phyloP scores from a whole-genome alignment of 2,797 vertebrate species.

The Ceryle rudis region DNA sequence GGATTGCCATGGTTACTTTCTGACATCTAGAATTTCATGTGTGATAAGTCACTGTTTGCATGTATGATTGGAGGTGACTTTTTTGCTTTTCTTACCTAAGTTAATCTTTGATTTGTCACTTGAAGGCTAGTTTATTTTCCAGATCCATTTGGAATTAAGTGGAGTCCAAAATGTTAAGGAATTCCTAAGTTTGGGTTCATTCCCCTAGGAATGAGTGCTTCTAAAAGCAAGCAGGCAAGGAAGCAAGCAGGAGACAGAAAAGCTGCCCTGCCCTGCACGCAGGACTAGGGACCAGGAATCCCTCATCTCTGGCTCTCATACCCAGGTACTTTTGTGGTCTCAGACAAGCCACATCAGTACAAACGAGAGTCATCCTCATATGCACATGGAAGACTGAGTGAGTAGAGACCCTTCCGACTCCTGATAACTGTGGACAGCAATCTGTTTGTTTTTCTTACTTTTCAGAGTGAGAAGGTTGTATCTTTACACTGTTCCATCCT shows the following conservation, averaged over 20 bases:
- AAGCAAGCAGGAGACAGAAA: neutral
- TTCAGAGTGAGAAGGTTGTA: neutral
- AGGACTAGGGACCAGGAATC: neutral
- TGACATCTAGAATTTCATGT: constrained; percentile 33
- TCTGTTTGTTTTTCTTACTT: neutral
- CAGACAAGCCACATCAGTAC: neutral
- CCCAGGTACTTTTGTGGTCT: neutral
- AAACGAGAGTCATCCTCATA: neutral
- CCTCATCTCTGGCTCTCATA: neutral
- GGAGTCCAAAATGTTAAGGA: neutral
- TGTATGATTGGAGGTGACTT: neutral
- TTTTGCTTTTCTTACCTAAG: neutral
- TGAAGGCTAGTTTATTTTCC: constrained; percentile 28
- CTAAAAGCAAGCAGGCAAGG: neutral
- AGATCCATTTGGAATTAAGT: neutral
- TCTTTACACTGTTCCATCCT: neutral
- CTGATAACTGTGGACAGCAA: accelerated
- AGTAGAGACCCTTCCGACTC: neutral
- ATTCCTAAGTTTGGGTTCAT: neutral
- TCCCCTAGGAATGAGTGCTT: neutral
- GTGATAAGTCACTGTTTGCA: neutral
- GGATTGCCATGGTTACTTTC: neutral
- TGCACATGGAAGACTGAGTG: accelerated
- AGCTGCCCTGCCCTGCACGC: neutral
- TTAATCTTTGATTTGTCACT: constrained; percentile 39